These are phyloP conservation scores for Pantherophis vulpinus DNA, from an alignment of 2,797 vertebrate genomes.

Conservation along the genomic window DNA sequence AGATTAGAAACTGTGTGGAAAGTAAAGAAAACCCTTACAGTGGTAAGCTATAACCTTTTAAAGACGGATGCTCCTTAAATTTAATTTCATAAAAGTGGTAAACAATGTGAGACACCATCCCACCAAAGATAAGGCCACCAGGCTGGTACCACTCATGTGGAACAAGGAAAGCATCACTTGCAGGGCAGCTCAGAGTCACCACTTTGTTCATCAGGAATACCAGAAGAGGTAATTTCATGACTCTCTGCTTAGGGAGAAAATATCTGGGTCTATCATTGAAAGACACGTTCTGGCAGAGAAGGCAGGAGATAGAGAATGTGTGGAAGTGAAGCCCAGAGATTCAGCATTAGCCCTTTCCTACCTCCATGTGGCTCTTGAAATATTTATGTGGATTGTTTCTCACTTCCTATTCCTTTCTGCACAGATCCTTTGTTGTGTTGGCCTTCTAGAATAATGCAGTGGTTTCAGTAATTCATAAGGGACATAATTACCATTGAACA, in stretches of 20 bases:
- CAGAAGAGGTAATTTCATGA: neutral
- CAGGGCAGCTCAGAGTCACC: too few species aligned
- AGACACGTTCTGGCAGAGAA: neutral
- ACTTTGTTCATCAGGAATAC: too few species aligned
- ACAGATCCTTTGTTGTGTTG: neutral
- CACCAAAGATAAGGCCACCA: neutral
- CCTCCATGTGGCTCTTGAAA: neutral
- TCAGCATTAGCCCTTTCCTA: neutral
- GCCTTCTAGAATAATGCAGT: neutral
- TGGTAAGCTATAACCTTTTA: neutral
- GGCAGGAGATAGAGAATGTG: neutral
- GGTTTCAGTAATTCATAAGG: neutral
- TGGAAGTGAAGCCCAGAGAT: neutral
- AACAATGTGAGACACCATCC: neutral
- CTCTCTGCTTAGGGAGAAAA: neutral
- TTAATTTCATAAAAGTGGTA: neutral
- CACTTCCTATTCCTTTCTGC: neutral
- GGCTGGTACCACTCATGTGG: neutral
- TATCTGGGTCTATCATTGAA: neutral
- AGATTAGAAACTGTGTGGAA: neutral
- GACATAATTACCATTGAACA: neutral
- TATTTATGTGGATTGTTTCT: neutral
- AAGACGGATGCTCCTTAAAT: neutral
- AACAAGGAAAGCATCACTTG: too few species aligned
- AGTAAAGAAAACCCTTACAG: neutral